A percentile compares a stretch with the other conserved stretches of the same genome.
These are phyloP conservation scores for Phainopepla nitens DNA, from an alignment of 2,113 vertebrate genomes.

Conservation along the genomic window DNA sequence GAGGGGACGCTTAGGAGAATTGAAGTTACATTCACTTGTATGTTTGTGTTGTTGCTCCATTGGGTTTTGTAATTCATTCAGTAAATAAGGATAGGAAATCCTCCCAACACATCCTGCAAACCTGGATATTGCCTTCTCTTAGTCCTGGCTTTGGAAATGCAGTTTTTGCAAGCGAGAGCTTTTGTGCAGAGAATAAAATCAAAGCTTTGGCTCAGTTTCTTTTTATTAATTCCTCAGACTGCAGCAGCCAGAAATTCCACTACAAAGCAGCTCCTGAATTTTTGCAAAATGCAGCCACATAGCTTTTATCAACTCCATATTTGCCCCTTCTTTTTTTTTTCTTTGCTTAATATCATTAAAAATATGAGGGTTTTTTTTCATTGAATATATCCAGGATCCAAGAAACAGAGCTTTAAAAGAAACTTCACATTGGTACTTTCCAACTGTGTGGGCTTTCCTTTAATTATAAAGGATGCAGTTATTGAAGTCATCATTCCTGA, in stretches of 20 bases:
- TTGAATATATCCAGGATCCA: not conserved
- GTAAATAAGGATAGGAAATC: not conserved
- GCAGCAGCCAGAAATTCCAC: not conserved
- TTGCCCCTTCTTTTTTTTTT: not conserved
- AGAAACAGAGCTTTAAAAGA: not conserved
- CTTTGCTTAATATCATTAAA: not conserved
- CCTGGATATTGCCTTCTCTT: not conserved
- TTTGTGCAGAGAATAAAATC: not conserved
- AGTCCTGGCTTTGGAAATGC: not conserved
- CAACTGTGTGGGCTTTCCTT: not conserved
- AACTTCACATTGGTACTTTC: not conserved
- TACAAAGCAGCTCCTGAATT: not conserved
- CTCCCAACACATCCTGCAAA: not conserved
- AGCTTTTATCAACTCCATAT: not conserved
- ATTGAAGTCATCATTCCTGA: constrained; percentile 38
- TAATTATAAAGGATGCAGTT: constrained; percentile 40
- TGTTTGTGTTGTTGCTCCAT: not conserved
- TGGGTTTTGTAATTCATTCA: not conserved
- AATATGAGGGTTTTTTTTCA: not conserved
- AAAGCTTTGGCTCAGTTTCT: not conserved
- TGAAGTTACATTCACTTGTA: not conserved
- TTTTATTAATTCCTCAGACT: not conserved
- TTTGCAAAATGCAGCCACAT: not conserved
- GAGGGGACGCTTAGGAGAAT: not conserved
- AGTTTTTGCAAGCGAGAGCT: not conserved